Evolutionary conservation across 2,888 invertebrate species (phyloP).

Genomic region (Tenodera sinensis): DNA sequence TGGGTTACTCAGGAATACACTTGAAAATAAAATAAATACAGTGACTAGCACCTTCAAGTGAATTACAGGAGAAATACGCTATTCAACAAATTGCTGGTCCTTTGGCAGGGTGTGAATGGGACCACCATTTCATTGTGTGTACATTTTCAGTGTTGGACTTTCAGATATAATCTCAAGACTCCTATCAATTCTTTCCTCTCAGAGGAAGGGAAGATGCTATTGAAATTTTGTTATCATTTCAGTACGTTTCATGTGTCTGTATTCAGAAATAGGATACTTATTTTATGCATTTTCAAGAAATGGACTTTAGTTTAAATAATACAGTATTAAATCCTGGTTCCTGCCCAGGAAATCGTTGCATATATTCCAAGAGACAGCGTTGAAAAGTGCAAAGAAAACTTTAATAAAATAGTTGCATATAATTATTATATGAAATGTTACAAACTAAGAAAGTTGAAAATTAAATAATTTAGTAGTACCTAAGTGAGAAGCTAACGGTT

Average conservation of each 20-base stretch:
- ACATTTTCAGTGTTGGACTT: not conserved
- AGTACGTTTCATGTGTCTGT: not conserved
- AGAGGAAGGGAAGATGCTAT: not conserved
- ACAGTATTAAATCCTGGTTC: not conserved
- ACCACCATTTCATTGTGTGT: conserved; percentile 26
- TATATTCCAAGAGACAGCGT: conserved; percentile 1
- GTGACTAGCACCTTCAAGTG: not conserved
- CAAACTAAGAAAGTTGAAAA: not conserved
- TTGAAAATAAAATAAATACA: not conserved
- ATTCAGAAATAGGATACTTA: not conserved
- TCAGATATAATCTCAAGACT: not conserved
- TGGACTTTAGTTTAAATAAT: not conserved
- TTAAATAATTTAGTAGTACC: not conserved
- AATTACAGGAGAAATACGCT: not conserved
- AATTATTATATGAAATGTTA: not conserved
- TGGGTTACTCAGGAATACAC: not conserved
- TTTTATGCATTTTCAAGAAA: not conserved
- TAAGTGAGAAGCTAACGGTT: not conserved
- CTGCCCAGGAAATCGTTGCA: not conserved
- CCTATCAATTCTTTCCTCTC: not conserved
- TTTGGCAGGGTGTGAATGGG: conserved; percentile 30
- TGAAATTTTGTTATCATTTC: not conserved
- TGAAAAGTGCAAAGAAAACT: not conserved
- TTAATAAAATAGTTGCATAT: not conserved
- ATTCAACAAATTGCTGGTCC: not conserved